Evolutionary conservation across 2,888 invertebrate species (phyloP), one percentile per base, ranked within the genome.

Genomic region (Actias luna): DNA sequence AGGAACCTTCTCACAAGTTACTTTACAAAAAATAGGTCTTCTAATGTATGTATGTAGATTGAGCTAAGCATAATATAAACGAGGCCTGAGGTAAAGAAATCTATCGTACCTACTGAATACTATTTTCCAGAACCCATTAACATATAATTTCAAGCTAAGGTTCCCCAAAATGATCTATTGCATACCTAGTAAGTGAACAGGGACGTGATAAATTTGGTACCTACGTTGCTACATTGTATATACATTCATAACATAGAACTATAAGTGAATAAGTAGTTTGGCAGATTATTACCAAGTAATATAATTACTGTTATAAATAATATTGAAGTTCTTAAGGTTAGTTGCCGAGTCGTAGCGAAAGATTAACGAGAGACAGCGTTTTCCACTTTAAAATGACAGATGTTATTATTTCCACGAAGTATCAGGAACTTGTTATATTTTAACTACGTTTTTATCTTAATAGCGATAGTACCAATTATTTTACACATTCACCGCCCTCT

Each of bases 201-300:
- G 42, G 42, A n/a, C 18, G 18, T 42, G 42, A 42, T 42, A 42
- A 42, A 42, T 42, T 42, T 42, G n/a, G n/a, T 42, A 42, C 42
- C n/a, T 7, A 18, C n/a, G 7, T 42, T 42, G 8, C 42, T 42
- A 42, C 42, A 18, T 42, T 42, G n/a, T 42, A 42, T 7, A 42
- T 18, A 42, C 5, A 42, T 42, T 42, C n/a, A 1, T 42, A n/a
- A 42, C 18, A 42, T 42, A 7, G n/a, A n/a, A 42, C 18, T 5
- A 18, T 5, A 42, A 42, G n/a, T 3, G 42, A 42, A 42, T 16
- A 42, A 18, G n/a, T 5, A 42, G 42, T 42, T 42, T n/a, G 8
- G 42, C 3, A 42, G n/a, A 7, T 39, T 16, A 3, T 1, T 18
- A 7, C 7, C 5, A 18, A n/a, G 18, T 7, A 42, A 42, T 5